These are phyloP conservation scores for Drosophila chauvacae DNA, from an alignment of 1,140 invertebrate species.

Conservation along the genomic window DNA sequence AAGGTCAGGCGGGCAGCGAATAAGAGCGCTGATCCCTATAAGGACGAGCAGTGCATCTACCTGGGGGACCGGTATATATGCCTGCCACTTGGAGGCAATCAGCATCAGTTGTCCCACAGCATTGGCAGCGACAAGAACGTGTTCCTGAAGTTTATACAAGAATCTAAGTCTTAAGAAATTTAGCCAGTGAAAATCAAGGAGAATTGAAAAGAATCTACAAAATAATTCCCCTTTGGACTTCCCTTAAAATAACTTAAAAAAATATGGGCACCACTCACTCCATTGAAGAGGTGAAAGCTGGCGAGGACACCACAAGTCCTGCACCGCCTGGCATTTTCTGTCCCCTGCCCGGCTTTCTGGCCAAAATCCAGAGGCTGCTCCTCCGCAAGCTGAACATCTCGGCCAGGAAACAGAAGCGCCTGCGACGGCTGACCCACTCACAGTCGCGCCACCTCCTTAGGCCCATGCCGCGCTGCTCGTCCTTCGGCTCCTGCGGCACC, in stretches of 20 bases:
- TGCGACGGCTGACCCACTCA: not conserved
- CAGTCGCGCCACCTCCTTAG: constrained; percentile 36
- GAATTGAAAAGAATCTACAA: not conserved
- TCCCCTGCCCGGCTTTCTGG: constrained; percentile 12
- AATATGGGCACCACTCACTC: constrained; percentile 54
- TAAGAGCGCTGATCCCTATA: constrained; percentile 42
- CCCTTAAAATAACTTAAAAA: not conserved
- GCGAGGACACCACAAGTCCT: constrained; percentile 17
- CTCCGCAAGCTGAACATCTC: constrained; percentile 36
- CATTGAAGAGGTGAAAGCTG: not conserved
- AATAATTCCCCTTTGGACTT: not conserved
- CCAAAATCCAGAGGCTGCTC: constrained; percentile 46
- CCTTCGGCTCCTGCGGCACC: constrained; percentile 61
- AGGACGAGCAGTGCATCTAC: not conserved
- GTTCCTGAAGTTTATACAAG: no score
- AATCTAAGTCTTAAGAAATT: not conserved
- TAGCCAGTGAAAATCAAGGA: not conserved
- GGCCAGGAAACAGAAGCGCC: constrained; percentile 42
- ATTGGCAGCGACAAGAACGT: constrained; percentile 6
- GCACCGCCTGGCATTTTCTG: constrained; percentile 20
- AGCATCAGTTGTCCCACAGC: constrained; percentile 39
- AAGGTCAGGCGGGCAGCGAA: constrained; percentile 31
- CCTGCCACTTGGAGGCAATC: not conserved
- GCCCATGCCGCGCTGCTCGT: constrained; percentile 71
- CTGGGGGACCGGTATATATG: constrained; percentile 19